Conservation (phyloP, 2,797 vertebrate species). For the Cercopithecus hamlyni region DNA sequence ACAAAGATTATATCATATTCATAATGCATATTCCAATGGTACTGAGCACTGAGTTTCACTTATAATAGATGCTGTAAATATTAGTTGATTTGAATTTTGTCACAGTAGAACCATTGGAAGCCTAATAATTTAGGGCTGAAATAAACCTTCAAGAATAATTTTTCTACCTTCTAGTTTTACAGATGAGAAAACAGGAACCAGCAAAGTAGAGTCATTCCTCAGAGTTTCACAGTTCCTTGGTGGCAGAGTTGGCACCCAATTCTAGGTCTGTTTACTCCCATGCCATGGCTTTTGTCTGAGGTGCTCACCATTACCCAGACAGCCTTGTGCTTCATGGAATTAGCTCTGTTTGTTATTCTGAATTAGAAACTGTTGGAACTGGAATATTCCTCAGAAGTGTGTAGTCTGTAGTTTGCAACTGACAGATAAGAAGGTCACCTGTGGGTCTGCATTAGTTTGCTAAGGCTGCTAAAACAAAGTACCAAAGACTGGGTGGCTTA, state of each 20-base stretch:
- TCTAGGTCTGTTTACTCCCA: neutral
- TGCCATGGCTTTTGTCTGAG: neutral
- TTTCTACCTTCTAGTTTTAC: neutral
- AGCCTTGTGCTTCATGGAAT: too few relatives aligned
- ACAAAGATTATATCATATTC: neutral
- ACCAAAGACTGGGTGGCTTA: too few relatives aligned
- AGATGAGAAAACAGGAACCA: neutral
- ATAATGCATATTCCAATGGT: neutral
- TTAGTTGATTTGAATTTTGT: neutral
- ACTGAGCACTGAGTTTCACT: neutral
- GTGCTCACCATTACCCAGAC: rapidly evolving
- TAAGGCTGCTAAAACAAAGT: neutral
- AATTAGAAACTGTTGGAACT: neutral
- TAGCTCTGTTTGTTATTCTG: neutral
- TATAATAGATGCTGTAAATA: neutral
- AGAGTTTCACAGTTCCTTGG: neutral
- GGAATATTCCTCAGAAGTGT: neutral
- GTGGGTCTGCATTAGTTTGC: neutral
- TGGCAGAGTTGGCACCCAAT: rapidly evolving
- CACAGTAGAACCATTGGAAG: neutral
- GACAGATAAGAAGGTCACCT: neutral
- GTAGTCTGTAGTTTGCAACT: conserved; percentile 44
- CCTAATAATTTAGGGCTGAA: neutral
- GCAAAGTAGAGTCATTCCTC: neutral
- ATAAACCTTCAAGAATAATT: neutral